Evolutionary conservation across 2,113 vertebrate genomes (phyloP).

Genomic region (Brachionichthys hirsutus): DNA sequence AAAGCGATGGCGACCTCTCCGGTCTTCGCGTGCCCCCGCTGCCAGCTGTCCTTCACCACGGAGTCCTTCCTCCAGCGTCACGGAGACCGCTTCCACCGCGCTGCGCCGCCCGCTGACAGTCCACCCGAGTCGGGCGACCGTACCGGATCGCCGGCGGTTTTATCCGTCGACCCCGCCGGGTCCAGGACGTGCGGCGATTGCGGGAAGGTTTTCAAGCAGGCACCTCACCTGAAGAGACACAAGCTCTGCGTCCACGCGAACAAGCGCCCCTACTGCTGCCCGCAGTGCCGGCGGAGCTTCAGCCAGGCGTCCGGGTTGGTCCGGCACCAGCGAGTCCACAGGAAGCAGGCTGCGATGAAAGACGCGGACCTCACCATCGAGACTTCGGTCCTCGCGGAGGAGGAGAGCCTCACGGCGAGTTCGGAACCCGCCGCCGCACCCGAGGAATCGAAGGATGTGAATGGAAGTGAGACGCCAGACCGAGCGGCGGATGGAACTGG

Average conservation of each 20-base stretch:
- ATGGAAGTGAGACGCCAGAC: too few species aligned
- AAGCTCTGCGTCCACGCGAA: constrained; percentile 65
- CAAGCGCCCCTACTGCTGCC: constrained; percentile 71
- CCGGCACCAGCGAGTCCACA: constrained; percentile 67
- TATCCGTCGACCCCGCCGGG: constrained; percentile 15
- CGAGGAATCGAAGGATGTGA: neutral
- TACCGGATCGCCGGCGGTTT: constrained; percentile 2
- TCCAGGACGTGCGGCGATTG: constrained; percentile 61
- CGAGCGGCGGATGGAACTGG: too few species aligned
- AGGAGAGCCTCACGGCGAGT: neutral
- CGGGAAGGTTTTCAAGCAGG: constrained; percentile 65
- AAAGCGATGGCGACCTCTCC: constrained; percentile 15
- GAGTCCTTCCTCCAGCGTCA: constrained; percentile 73
- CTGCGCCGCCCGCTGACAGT: neutral
- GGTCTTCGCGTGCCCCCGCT: constrained; percentile 67
- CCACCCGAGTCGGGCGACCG: neutral
- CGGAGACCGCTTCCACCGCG: constrained; percentile 48
- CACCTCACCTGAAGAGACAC: constrained; percentile 57
- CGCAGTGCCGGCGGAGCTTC: constrained; percentile 66
- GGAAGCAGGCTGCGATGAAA: constrained; percentile 14
- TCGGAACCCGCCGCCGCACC: constrained; percentile 4
- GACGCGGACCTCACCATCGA: neutral
- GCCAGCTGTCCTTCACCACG: constrained; percentile 73
- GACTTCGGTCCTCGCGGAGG: neutral
- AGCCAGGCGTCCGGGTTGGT: constrained; percentile 67